Conservation (phyloP, 2,797 vertebrate species). For the Myotis daubentonii region DNA sequence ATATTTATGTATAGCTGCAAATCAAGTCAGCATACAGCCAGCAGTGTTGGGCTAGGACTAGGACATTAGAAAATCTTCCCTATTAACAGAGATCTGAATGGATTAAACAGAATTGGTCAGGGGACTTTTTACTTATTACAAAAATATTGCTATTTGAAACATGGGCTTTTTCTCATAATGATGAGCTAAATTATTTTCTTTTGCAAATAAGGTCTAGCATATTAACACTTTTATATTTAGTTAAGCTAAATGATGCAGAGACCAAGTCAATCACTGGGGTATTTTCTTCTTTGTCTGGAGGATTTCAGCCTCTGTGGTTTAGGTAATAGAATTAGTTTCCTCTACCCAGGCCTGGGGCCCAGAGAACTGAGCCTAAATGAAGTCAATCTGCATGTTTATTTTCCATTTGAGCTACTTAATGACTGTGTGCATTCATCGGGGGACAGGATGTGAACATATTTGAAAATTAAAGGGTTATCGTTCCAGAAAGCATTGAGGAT, state of each 20-base stretch:
- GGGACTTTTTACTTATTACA: constrained; percentile 46
- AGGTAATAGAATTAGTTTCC: constrained; percentile 47
- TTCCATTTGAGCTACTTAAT: constrained; percentile 54
- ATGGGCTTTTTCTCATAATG: neutral
- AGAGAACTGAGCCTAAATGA: constrained; percentile 40
- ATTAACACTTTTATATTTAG: constrained; percentile 16
- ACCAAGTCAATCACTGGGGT: neutral
- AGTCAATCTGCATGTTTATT: constrained; percentile 52
- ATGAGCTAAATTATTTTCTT: constrained; percentile 41
- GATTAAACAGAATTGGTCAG: constrained; percentile 6
- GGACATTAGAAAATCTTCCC: constrained; percentile 35
- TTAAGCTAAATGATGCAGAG: constrained; percentile 20
- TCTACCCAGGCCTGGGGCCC: neutral
- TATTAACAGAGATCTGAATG: constrained; percentile 25
- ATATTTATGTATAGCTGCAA: constrained; percentile 4
- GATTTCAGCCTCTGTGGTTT: constrained; percentile 53
- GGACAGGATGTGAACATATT: constrained; percentile 12
- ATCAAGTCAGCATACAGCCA: constrained; percentile 8
- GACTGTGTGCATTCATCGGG: neutral
- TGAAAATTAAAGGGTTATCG: constrained; percentile 34
- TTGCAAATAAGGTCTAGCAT: constrained; percentile 5
- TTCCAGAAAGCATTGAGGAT: neutral
- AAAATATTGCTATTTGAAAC: constrained; percentile 50
- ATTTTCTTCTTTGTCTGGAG: constrained; percentile 36
- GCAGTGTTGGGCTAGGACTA: constrained; percentile 17